Conservation (phyloP, 2,797 vertebrate species). For the Pangasius krempfi region DNA sequence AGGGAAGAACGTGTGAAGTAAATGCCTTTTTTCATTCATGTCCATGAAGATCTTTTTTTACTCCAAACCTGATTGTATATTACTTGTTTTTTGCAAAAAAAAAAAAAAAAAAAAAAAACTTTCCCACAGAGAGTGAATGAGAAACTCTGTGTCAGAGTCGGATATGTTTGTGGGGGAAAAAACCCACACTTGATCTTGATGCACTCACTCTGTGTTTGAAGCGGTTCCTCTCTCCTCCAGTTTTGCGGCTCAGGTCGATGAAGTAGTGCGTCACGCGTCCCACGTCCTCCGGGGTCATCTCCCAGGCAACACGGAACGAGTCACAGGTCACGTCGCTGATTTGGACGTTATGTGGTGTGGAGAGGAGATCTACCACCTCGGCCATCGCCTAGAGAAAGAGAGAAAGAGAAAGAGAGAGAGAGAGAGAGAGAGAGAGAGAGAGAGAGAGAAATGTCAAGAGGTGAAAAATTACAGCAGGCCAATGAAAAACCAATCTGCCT, state of each 20-base stretch:
- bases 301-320: slow-evolving; percentile 98
- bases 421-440: not conserved
- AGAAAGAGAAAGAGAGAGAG: not conserved
- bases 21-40: not conserved
- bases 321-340: slow-evolving; percentile 99
- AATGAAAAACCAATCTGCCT: slow-evolving; percentile 51
- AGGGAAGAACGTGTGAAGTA: not conserved
- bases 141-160: not conserved
- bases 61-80: not conserved
- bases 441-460: not conserved
- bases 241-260: slow-evolving; percentile 98
- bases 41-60: not conserved
- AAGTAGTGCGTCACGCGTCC: slow-evolving; percentile 98
- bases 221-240: slow-evolving; percentile 98
- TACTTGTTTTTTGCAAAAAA: not conserved
- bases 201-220: slow-evolving; percentile 96
- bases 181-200: not conserved
- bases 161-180: not conserved
- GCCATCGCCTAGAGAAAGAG: slow-evolving; percentile 44
- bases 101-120: not conserved
- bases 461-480: slow-evolving; percentile 13
- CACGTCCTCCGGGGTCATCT: slow-evolving; percentile 91
- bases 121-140: not conserved
- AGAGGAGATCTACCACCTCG: slow-evolving; percentile 50
- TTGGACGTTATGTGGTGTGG: slow-evolving; percentile 89